A percentile compares a stretch with the other conserved stretches of the same genome.
phyloP scores from a whole-genome alignment of 2,797 vertebrate genomes.

The Paratrypauchen microcephalus region DNA sequence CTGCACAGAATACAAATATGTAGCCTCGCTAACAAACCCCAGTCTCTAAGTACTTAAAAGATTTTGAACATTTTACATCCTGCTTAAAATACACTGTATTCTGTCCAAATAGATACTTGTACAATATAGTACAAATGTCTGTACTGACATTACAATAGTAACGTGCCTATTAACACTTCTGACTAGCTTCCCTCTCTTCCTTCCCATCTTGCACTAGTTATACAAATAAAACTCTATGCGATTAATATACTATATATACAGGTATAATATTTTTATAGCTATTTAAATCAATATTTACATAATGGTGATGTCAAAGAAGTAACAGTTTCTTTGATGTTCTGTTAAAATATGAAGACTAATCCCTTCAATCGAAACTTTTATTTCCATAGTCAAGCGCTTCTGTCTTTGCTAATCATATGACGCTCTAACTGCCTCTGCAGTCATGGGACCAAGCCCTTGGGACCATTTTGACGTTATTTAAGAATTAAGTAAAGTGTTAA shows the following conservation, averaged over 20 bases:
- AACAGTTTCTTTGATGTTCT: not conserved
- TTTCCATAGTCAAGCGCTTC: conserved; percentile 24
- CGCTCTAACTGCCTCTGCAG: conserved; percentile 7
- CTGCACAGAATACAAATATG: conserved; percentile 21
- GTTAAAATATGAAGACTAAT: not conserved
- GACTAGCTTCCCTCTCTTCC: conserved; percentile 13
- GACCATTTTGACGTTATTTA: not conserved
- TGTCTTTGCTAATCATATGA: conserved; percentile 41
- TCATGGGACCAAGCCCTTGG: conserved; percentile 37
- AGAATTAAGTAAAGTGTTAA: conserved; percentile 9
- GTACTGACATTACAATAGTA: not conserved
- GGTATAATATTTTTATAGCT: not conserved
- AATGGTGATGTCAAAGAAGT: not conserved
- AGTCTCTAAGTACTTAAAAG: conserved; percentile 1
- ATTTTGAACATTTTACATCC: conserved; percentile 26
- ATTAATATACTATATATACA: not conserved
- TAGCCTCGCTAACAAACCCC: not conserved
- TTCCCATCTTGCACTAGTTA: conserved; percentile 14
- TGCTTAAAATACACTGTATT: conserved; percentile 1
- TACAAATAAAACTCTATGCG: not conserved
- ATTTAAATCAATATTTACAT: not conserved
- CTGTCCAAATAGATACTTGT: not conserved
- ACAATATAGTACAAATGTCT: too few relatives aligned
- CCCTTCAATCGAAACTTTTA: conserved; percentile 16
- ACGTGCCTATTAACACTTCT: conserved; percentile 5